These are phyloP conservation scores for Orthonychiurus folsomi DNA, from an alignment of 2,888 invertebrate genomes.

Conservation along the genomic window DNA sequence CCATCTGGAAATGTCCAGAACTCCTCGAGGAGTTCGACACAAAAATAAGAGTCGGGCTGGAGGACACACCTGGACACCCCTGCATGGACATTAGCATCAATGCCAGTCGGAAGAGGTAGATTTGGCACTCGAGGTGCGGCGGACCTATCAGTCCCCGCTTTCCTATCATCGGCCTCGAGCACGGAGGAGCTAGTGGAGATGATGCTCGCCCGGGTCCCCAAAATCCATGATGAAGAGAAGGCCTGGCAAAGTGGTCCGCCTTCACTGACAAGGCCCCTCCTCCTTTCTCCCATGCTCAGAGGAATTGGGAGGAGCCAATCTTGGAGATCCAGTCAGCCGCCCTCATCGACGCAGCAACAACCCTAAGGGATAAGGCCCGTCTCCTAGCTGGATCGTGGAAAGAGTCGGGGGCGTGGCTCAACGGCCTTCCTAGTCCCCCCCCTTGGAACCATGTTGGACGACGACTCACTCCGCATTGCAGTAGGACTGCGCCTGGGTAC, in stretches of 20 bases:
- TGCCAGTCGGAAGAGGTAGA: constrained; percentile 11
- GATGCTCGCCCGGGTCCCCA: background rate
- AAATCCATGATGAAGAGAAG: background rate
- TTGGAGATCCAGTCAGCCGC: background rate
- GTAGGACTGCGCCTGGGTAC: constrained; percentile 8
- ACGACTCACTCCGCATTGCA: constrained; percentile 8
- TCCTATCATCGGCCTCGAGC: constrained; percentile 5
- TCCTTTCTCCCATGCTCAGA: background rate
- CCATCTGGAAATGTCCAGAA: background rate
- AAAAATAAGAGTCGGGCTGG: background rate
- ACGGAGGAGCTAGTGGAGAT: background rate
- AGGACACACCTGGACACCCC: background rate
- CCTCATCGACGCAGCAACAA: background rate
- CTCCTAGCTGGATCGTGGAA: background rate
- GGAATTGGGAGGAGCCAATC: background rate
- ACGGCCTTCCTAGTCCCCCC: constrained; percentile 11
- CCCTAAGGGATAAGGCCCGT: background rate
- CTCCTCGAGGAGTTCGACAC: background rate
- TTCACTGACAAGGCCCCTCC: background rate
- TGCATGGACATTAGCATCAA: constrained; percentile 7
- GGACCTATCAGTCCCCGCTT: constrained; percentile 13
- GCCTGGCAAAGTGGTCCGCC: background rate
- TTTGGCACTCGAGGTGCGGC: constrained; percentile 11
- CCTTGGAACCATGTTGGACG: constrained; percentile 14
- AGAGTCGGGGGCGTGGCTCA: constrained; percentile 15